Evolutionary conservation across 2,888 invertebrate species (phyloP).

Genomic region (Iselma pallidipennis): DNA sequence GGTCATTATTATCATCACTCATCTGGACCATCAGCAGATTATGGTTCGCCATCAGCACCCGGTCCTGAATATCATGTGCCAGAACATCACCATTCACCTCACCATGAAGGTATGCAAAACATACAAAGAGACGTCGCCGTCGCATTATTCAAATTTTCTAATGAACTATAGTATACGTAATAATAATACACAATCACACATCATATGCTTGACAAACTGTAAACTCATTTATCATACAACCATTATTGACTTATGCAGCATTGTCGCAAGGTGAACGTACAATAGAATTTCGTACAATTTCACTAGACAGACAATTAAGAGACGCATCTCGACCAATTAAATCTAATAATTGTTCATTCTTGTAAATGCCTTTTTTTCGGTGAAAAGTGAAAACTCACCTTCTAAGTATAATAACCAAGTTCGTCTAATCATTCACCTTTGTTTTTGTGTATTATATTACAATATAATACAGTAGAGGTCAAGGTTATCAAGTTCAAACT

Average conservation of each 20-base stretch:
- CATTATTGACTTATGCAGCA: too few species aligned
- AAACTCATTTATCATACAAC: too few species aligned
- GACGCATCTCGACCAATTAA: constrained; percentile 17
- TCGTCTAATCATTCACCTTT: neutral
- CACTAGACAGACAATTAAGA: neutral
- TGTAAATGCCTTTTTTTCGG: neutral
- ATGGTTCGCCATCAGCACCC: constrained; percentile 39
- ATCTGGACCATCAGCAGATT: constrained; percentile 29
- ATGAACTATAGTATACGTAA: too few species aligned
- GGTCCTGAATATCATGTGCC: constrained; percentile 33
- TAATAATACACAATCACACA: too few species aligned
- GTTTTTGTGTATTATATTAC: neutral
- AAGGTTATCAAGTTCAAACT: constrained; percentile 16
- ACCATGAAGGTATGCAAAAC: constrained; percentile 30
- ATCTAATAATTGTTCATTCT: constrained; percentile 7
- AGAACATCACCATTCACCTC: constrained; percentile 30
- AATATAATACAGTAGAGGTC: neutral
- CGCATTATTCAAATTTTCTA: neutral
- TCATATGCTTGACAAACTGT: neutral
- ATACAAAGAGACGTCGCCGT: neutral
- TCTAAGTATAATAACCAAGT: neutral
- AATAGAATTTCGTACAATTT: constrained; percentile 7
- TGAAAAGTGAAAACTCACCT: neutral
- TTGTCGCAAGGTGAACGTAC: too few species aligned
- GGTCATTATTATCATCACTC: constrained; percentile 27